Conservation (phyloP, 2,888 invertebrate genomes). For the Athrips mouffetella region DNA sequence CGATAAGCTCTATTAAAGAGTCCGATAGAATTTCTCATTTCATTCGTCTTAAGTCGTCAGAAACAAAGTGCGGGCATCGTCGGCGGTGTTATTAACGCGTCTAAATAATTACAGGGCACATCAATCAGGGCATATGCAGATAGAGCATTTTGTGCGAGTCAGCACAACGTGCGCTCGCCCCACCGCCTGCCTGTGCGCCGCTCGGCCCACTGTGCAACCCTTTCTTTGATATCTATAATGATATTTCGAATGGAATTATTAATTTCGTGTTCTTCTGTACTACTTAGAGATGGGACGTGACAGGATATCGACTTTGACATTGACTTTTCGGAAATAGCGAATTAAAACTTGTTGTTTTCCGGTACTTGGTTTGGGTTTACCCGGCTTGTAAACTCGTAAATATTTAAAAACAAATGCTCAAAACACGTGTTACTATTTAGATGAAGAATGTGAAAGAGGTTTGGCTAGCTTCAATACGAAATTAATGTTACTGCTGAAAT, state of each 20-base stretch:
- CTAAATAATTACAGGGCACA: conserved; percentile 78
- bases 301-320: conserved; percentile 3
- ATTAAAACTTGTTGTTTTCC: neutral
- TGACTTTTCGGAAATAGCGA: neutral
- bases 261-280: conserved; percentile 50
- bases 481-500: too few relatives aligned
- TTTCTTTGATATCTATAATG: conserved; percentile 73
- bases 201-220: conserved; percentile 72
- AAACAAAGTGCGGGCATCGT: conserved; percentile 74
- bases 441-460: too few relatives aligned
- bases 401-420: too few relatives aligned
- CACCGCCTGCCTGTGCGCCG: neutral
- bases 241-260: conserved; percentile 70
- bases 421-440: too few relatives aligned
- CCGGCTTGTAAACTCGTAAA: too few relatives aligned
- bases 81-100: conserved; percentile 78
- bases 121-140: conserved; percentile 77
- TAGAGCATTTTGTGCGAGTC: conserved; percentile 76
- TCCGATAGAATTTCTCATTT: conserved; percentile 76
- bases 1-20: conserved; percentile 69
- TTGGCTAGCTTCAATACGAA: too few relatives aligned
- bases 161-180: conserved; percentile 42
- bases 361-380: too few relatives aligned
- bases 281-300: conserved; percentile 39
- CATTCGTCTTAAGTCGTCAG: conserved; percentile 76